A percentile compares a stretch with the other conserved stretches of the same genome.
Conservation (phyloP, 2,888 invertebrate genomes). For the Dryococelus australis region DNA sequence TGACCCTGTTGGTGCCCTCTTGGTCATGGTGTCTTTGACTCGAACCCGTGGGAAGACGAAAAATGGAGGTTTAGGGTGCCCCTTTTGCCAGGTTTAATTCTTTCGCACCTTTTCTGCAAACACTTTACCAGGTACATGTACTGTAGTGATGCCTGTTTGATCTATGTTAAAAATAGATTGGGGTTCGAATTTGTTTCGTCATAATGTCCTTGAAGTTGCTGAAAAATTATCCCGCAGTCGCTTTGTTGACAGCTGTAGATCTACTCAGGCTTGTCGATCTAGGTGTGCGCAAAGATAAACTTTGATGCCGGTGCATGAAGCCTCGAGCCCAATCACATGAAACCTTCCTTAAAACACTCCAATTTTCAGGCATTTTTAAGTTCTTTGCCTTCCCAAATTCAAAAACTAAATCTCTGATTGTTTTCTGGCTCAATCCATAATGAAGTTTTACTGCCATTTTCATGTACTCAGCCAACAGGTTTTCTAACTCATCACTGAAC, state of each 20-base stretch:
- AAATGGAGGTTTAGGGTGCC: constrained; percentile 47
- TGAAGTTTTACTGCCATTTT: constrained; percentile 28
- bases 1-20: constrained; percentile 45
- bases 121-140: constrained; percentile 35
- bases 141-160: constrained; percentile 41
- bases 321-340: constrained; percentile 51
- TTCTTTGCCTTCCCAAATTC: constrained; percentile 45
- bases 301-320: constrained; percentile 51
- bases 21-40: constrained; percentile 44
- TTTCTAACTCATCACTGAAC: constrained; percentile 17
- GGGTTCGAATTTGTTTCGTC: constrained; percentile 35
- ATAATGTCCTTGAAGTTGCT: constrained; percentile 35
- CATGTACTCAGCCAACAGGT: constrained; percentile 20
- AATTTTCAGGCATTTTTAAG: constrained; percentile 47
- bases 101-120: constrained; percentile 36
- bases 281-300: constrained; percentile 50
- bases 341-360: constrained; percentile 48
- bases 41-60: constrained; percentile 48
- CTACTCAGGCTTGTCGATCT: constrained; percentile 52
- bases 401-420: constrained; percentile 48
- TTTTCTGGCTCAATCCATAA: constrained; percentile 46
- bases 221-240: constrained; percentile 60
- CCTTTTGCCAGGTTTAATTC: constrained; percentile 53
- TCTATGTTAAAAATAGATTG: constrained; percentile 41
- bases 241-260: constrained; percentile 50